Evolutionary conservation across 2,113 vertebrate species (phyloP).

Genomic region (Ascaphus truei): DNA sequence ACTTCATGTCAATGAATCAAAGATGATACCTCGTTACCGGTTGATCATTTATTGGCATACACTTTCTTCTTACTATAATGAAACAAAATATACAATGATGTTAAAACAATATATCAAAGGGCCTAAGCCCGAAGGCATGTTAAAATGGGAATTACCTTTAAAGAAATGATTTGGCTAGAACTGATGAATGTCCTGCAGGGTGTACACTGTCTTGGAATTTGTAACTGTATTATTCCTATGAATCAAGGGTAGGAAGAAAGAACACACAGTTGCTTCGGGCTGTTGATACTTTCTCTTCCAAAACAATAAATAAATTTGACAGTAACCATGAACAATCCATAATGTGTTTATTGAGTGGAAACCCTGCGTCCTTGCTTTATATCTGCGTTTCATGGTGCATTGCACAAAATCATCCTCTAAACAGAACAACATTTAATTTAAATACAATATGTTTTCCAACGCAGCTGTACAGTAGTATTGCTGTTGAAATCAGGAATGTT

Average conservation of each 20-base stretch:
- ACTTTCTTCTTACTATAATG: background rate
- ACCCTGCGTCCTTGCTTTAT: background rate
- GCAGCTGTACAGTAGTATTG: too few relatives aligned
- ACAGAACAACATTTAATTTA: too few relatives aligned
- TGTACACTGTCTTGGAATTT: slow-evolving; percentile 9
- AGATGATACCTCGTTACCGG: background rate
- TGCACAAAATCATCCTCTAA: slow-evolving; percentile 11
- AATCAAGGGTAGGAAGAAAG: slow-evolving; percentile 20
- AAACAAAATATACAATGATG: background rate
- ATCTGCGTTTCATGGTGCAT: slow-evolving; percentile 4
- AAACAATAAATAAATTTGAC: slow-evolving; percentile 34
- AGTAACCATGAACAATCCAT: slow-evolving; percentile 32
- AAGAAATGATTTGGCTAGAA: slow-evolving; percentile 20
- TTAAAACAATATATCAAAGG: background rate
- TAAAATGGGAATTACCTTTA: background rate
- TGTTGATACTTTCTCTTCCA: slow-evolving; percentile 15
- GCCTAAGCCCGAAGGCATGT: background rate
- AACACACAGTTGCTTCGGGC: background rate
- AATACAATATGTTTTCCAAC: too few relatives aligned
- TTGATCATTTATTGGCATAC: background rate
- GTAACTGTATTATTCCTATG: slow-evolving; percentile 22
- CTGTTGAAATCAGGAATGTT: too few relatives aligned
- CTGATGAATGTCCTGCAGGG: slow-evolving; percentile 22
- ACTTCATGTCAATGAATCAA: background rate
- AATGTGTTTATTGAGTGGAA: slow-evolving; percentile 34